A percentile compares a stretch with the other conserved stretches of the same genome.
Conservation (phyloP, 2,797 vertebrate species). For the Crotalus adamanteus region DNA sequence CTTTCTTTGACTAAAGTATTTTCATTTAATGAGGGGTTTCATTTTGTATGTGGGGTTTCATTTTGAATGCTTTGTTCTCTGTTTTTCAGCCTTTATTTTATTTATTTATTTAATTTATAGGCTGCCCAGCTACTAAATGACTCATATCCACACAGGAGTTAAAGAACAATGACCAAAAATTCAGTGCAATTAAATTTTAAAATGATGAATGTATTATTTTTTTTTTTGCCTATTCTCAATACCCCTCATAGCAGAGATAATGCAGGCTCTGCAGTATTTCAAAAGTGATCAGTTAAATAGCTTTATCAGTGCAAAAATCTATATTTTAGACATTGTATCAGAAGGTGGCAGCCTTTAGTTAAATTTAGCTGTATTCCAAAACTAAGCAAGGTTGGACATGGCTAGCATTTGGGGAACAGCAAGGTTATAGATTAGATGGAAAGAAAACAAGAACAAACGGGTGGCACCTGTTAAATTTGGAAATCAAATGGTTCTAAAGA, state of each 20-base stretch:
- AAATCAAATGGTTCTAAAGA: neutral
- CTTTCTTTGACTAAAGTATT: neutral
- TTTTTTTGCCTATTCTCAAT: neutral
- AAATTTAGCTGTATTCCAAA: neutral
- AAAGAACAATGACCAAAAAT: neutral
- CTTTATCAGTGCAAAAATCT: neutral
- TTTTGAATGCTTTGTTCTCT: neutral
- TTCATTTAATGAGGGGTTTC: slow-evolving; percentile 9
- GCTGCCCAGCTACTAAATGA: neutral
- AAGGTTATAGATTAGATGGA: neutral
- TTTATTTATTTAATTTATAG: neutral
- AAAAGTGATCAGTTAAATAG: neutral
- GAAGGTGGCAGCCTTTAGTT: neutral
- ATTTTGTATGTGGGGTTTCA: neutral
- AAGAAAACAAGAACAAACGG: neutral
- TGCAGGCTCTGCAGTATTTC: neutral
- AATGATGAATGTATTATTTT: neutral
- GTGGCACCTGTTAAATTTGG: neutral
- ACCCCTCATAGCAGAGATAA: neutral
- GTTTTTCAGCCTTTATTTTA: neutral
- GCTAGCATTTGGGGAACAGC: neutral
- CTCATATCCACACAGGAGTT: neutral
- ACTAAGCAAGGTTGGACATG: neutral
- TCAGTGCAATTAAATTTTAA: neutral
- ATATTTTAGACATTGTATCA: neutral